Base-by-base conservation (phyloP, 2,888 invertebrate species). In the Diarsia rubi region DNA sequence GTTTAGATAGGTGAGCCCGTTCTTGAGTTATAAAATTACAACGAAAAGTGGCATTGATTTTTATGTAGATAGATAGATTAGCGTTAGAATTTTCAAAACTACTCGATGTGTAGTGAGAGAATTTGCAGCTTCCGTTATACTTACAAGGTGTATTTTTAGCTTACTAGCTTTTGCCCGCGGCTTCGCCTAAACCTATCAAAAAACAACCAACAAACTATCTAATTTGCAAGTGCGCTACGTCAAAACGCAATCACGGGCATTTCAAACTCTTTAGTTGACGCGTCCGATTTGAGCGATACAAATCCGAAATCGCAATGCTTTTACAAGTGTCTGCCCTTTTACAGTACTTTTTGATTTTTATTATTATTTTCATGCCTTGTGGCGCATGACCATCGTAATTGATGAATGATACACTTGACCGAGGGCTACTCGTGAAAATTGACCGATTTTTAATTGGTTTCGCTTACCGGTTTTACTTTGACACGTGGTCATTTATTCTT, bases 361-460 rank as follows among this genome's bases (percentile, higher is more conserved):
- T 54, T 64, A 76, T 73, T 75, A 76, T 75, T 78, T 70, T 64
- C 59, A 71, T 66, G 59, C 24, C n/a, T 64, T 42, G 76, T 67
- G 68, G 76, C 75, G 84, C 78, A 79, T 68, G 86, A 73, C 71
- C 76, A 72, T 75, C n/a, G 9, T 72, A 60, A 75, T 76, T 69
- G 76, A 69, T 79, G 63, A 73, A 72, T 72, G 77, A 69, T 62
- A 79, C 78, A 75, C 69, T 69, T 45, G 68, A 71, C 42, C 63
- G 79, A 70, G 57, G 65, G 65, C 37, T 71, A 65, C 59, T 82
- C 76, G 78, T 78, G 78, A 69, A 82, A 86, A 86, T 86, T 82
- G 86, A 84, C 85, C 82, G 88, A 86, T 86, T 86, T 88, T 80
- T 77, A 80, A 88, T 86, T 84, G 54, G 88, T 64, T 67, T 57